These are phyloP conservation scores for Drosophila ananassae DNA, from an alignment of 1,140 invertebrate genomes.

Conservation along the genomic window DNA sequence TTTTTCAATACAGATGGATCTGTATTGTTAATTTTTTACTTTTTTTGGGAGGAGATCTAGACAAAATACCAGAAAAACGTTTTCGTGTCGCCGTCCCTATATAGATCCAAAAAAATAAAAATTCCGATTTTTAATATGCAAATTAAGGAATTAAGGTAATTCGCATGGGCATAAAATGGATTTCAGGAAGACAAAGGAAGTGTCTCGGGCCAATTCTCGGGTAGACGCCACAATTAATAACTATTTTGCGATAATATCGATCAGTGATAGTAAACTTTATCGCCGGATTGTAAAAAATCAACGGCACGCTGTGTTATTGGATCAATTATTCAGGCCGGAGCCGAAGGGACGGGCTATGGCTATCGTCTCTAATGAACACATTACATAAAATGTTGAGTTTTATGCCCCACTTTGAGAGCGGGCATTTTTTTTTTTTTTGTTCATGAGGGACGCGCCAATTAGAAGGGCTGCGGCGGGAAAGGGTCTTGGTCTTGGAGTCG, in stretches of 20 bases:
- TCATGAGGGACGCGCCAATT: constrained; percentile 54
- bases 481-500: background rate
- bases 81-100: constrained; percentile 37
- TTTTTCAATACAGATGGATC: constrained; percentile 52
- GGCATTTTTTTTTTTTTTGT: constrained; percentile 43
- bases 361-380: constrained; percentile 75
- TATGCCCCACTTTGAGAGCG: constrained; percentile 65
- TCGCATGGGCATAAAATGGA: constrained; percentile 29
- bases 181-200: constrained; percentile 45
- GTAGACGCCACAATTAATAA: constrained; percentile 64
- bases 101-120: constrained; percentile 41
- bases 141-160: constrained; percentile 55
- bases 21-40: constrained; percentile 50
- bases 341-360: constrained; percentile 16
- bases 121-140: constrained; percentile 65
- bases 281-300: constrained; percentile 76
- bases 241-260: constrained; percentile 79
- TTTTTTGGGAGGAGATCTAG: constrained; percentile 4
- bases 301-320: constrained; percentile 76
- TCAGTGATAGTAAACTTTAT: constrained; percentile 73
- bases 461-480: constrained; percentile 50
- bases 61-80: constrained; percentile 75
- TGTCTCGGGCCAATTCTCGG: constrained; percentile 36
- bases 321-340: constrained; percentile 63
- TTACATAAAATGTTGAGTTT: constrained; percentile 79